Evolutionary conservation across 2,113 vertebrate genomes (phyloP).

Genomic region (Serilophus lunatus): DNA sequence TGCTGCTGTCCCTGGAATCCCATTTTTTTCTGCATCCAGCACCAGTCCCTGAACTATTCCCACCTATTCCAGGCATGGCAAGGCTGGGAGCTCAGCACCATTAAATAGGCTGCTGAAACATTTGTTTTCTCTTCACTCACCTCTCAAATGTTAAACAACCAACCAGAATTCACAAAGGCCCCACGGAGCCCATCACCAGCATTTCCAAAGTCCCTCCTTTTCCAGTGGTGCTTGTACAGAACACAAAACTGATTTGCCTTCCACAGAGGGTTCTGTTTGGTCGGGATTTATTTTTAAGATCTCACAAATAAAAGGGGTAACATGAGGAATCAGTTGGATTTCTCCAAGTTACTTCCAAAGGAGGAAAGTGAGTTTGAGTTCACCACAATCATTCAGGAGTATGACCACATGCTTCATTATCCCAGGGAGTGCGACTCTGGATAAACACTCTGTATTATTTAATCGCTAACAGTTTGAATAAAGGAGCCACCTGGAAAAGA

Average conservation of each 20-base stretch:
- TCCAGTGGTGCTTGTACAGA: not conserved
- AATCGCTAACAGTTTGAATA: not conserved
- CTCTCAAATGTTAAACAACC: conserved; percentile 41
- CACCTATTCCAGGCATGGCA: not conserved
- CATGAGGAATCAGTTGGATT: not conserved
- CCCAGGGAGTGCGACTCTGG: not conserved
- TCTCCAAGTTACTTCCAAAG: not conserved
- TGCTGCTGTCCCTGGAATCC: not conserved
- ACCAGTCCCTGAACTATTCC: not conserved
- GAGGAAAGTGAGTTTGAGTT: not conserved
- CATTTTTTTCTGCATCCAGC: not conserved
- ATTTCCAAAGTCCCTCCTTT: not conserved
- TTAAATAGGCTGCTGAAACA: conserved; percentile 51
- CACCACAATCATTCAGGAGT: not conserved
- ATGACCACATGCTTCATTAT: not conserved
- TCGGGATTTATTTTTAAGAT: not conserved
- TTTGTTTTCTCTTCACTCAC: conserved; percentile 71
- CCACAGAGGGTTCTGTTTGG: not conserved
- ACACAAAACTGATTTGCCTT: not conserved
- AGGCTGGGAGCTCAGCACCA: not conserved
- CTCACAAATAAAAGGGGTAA: not conserved
- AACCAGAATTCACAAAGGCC: conserved; percentile 4
- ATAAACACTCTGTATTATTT: no score
- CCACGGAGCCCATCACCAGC: not conserved
- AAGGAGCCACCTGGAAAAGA: not conserved